phyloP scores from a whole-genome alignment of 2,888 invertebrate genomes.

The Neoaliturus tenellus region DNA sequence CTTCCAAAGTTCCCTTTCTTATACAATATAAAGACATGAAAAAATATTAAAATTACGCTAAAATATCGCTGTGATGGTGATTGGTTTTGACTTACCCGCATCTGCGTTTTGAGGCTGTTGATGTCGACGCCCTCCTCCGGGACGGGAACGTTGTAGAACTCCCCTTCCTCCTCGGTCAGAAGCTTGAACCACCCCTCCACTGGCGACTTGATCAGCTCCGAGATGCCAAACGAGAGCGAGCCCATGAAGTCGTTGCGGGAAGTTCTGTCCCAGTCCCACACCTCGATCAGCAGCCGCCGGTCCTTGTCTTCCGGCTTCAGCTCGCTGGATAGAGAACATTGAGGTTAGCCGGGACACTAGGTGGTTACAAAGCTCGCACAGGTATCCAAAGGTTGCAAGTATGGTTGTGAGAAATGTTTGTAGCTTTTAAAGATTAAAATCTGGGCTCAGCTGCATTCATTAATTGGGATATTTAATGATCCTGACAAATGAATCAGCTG shows the following conservation, averaged over 20 bases:
- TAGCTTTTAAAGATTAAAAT: no score
- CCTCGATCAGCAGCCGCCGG: slow-evolving; percentile 94
- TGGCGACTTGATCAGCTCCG: slow-evolving; percentile 93
- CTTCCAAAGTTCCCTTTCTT: no score
- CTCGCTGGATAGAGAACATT: slow-evolving; percentile 78
- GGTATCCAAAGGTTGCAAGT: no score
- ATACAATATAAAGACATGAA: no score
- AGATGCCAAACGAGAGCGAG: slow-evolving; percentile 98
- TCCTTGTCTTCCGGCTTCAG: slow-evolving; percentile 97
- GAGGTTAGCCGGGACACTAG: no score
- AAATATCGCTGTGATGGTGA: neutral
- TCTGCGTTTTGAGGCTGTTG: slow-evolving; percentile 85
- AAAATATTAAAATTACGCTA: no score
- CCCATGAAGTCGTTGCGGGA: slow-evolving; percentile 99
- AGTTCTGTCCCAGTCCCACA: slow-evolving; percentile 99
- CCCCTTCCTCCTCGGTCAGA: slow-evolving; percentile 98
- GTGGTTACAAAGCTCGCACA: no score
- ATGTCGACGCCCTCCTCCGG: slow-evolving; percentile 95
- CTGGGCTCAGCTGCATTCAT: no score
- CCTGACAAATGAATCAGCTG: no score
- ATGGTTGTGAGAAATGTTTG: no score
- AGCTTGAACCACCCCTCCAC: slow-evolving; percentile 99
- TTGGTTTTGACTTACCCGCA: slow-evolving; percentile 77
- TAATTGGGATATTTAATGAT: no score
- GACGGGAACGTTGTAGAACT: slow-evolving; percentile 99